Percentiles rank a stretch among this genome's conserved stretches.
These are phyloP conservation scores for Lucilia sericata DNA, from an alignment of 1,140 invertebrate species.

Conservation along the genomic window DNA sequence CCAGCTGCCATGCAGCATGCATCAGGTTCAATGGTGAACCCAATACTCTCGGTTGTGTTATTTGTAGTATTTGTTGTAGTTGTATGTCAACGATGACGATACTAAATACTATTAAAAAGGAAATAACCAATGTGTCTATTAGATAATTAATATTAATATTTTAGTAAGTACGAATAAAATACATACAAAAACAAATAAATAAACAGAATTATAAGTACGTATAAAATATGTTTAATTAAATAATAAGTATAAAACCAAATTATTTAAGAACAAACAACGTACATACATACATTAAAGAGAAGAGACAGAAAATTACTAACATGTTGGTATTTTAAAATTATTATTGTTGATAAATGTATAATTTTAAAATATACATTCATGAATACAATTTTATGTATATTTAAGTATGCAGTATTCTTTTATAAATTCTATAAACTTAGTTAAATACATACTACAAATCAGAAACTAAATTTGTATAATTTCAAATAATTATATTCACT, in stretches of 20 bases:
- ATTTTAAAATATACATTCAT: not conserved
- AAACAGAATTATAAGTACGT: not conserved
- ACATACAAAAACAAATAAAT: not conserved
- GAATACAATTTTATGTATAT: not conserved
- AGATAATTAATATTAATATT: constrained; percentile 37
- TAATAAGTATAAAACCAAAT: not conserved
- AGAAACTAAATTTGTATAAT: no score
- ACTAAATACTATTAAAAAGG: constrained; percentile 46
- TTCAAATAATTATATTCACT: no score
- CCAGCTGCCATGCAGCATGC: constrained; percentile 67
- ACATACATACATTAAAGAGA: not conserved
- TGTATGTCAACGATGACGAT: constrained; percentile 58
- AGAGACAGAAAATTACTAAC: no score
- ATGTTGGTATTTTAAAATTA: no score
- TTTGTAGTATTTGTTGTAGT: constrained; percentile 47
- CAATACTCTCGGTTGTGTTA: constrained; percentile 63
- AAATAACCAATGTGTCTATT: constrained; percentile 43
- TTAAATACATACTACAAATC: no score
- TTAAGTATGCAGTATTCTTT: not conserved
- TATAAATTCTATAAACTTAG: no score
- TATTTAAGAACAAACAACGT: constrained; percentile 5
- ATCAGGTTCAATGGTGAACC: constrained; percentile 53
- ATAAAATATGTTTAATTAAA: not conserved
- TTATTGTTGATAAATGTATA: no score
- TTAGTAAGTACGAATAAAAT: constrained; percentile 8